phyloP scores from a whole-genome alignment of 2,888 invertebrate genomes.

The Lasioglossum leucozonium region DNA sequence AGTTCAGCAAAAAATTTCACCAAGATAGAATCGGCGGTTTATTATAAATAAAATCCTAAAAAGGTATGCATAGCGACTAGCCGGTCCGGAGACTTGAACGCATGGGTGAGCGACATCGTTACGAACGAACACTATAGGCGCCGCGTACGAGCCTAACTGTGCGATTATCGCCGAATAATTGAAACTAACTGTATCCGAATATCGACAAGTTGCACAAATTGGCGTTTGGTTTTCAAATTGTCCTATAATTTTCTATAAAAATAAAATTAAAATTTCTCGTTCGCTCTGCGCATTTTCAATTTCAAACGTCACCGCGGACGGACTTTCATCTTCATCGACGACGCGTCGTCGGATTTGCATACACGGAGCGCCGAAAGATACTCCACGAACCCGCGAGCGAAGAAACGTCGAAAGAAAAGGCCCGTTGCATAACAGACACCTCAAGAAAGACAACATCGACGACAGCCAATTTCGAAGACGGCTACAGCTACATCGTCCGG shows the following conservation, averaged over 20 bases:
- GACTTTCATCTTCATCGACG: background rate
- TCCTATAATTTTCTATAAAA: background rate
- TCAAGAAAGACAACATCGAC: slow-evolving; percentile 57
- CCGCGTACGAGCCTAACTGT: background rate
- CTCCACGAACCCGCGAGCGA: background rate
- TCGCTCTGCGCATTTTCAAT: background rate
- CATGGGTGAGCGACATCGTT: background rate
- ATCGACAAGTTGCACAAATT: background rate
- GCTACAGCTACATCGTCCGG: slow-evolving; percentile 26
- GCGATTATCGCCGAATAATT: background rate
- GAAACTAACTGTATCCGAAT: background rate
- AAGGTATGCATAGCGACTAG: too few species aligned
- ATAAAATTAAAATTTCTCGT: background rate
- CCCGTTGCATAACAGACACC: slow-evolving; percentile 42
- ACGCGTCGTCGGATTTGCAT: slow-evolving; percentile 25
- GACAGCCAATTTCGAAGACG: slow-evolving; percentile 70
- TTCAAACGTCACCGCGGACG: background rate
- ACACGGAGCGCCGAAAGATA: slow-evolving; percentile 4
- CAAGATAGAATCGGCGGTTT: background rate
- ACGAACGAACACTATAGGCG: background rate
- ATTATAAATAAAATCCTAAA: background rate
- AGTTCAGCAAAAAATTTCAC: background rate
- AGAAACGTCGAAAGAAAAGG: slow-evolving; percentile 24
- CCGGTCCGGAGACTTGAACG: background rate
- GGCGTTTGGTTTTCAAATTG: background rate